Conservation (phyloP, 2,113 vertebrate species). For the Coracopsis vasa region DNA sequence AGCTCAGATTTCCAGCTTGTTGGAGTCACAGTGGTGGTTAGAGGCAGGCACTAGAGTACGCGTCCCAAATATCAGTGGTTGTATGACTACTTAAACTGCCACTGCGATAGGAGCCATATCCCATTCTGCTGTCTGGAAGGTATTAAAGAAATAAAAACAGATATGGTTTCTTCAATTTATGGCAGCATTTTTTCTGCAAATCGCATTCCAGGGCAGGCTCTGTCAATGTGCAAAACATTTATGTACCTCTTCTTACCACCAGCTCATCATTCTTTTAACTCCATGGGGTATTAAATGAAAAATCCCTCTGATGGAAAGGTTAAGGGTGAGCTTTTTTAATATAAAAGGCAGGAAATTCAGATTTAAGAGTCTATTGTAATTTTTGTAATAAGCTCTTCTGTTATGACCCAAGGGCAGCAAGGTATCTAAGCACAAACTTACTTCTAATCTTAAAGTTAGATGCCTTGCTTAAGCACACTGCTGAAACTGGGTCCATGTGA, state of each 20-base stretch:
- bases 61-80: background rate
- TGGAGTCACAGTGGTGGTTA: background rate
- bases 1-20: background rate
- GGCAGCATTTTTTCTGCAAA: slow-evolving; percentile 36
- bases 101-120: background rate
- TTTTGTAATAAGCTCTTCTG: background rate
- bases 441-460: background rate
- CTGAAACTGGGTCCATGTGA: background rate
- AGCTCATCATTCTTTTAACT: slow-evolving; percentile 46
- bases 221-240: slow-evolving; percentile 34
- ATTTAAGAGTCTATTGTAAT: background rate
- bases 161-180: slow-evolving; percentile 33
- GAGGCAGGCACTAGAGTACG: background rate
- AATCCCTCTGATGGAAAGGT: slow-evolving; percentile 1
- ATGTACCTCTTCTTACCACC: background rate
- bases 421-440: background rate
- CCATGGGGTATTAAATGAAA: background rate
- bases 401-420: background rate
- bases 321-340: slow-evolving; percentile 45
- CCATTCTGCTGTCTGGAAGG: slow-evolving; percentile 28
- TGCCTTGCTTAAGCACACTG: background rate
- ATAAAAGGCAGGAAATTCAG: slow-evolving; percentile 32
- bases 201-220: background rate
- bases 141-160: slow-evolving; percentile 52
- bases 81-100: background rate